phyloP scores from a whole-genome alignment of 2,113 vertebrate genomes.

The Tautogolabrus adspersus region DNA sequence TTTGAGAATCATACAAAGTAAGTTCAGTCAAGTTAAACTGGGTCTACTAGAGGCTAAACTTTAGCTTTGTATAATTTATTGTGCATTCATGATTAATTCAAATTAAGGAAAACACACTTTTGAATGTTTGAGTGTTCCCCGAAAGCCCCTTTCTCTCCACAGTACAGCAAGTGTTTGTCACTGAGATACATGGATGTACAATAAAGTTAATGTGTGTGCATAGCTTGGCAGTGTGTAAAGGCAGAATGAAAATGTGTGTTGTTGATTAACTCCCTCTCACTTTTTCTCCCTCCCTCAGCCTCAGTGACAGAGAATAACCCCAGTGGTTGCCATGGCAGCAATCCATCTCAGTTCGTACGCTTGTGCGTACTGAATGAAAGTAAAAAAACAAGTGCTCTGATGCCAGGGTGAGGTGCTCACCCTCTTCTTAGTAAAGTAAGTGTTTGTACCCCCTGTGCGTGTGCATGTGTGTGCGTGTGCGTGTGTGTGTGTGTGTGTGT shows the following conservation, averaged over 20 bases:
- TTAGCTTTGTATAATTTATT: too few species aligned
- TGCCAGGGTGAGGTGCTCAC: slow-evolving; percentile 30
- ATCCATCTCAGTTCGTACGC: slow-evolving; percentile 63
- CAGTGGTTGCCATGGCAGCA: slow-evolving; percentile 75
- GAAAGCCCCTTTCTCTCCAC: background rate
- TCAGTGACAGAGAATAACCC: slow-evolving; percentile 56
- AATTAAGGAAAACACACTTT: background rate
- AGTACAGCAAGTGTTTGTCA: slow-evolving; percentile 5
- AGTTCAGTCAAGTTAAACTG: too few species aligned
- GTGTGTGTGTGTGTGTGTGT: slow-evolving; percentile 2
- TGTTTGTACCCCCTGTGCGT: slow-evolving; percentile 35
- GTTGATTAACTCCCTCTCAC: slow-evolving; percentile 59
- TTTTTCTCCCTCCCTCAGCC: slow-evolving; percentile 23
- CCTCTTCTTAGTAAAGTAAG: slow-evolving; percentile 61
- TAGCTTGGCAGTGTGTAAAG: slow-evolving; percentile 15
- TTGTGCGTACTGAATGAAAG: slow-evolving; percentile 33
- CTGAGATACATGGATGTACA: background rate
- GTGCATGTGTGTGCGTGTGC: background rate
- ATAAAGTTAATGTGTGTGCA: slow-evolving; percentile 10
- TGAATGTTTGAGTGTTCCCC: background rate
- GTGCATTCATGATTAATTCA: background rate
- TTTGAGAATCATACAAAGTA: too few species aligned
- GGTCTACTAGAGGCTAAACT: too few species aligned
- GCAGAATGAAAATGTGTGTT: slow-evolving; percentile 47
- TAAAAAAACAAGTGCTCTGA: slow-evolving; percentile 41